A percentile compares a stretch with the other conserved stretches of the same genome.
Evolutionary conservation across 1,140 invertebrate genomes (phyloP).

Genomic region (Aricia agestis): DNA sequence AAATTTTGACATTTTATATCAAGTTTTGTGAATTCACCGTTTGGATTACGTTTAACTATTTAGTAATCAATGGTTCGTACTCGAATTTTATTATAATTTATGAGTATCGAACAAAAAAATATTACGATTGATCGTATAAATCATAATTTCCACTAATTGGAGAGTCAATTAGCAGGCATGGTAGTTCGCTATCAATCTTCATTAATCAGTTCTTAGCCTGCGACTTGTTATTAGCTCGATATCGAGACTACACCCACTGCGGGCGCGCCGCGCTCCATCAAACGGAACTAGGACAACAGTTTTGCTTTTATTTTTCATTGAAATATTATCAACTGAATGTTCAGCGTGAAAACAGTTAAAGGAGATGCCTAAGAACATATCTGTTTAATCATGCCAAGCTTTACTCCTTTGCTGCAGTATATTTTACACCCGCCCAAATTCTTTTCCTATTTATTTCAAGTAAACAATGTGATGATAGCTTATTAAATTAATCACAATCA

Average conservation of each 20-base stretch:
- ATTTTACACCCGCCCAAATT: no score
- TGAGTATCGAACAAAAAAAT: neutral
- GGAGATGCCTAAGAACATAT: no score
- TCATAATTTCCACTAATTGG: conserved; percentile 5
- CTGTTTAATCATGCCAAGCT: no score
- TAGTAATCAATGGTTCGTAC: no score
- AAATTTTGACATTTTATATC: no score
- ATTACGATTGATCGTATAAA: neutral
- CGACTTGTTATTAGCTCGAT: conserved; percentile 2
- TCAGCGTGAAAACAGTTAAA: no score
- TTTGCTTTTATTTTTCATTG: neutral
- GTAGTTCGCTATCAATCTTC: neutral
- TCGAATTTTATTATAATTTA: neutral
- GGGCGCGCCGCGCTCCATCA: conserved; percentile 2
- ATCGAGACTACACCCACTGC: conserved; percentile 9
- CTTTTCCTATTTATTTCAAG: no score
- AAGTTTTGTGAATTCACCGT: no score
- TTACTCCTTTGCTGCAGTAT: no score
- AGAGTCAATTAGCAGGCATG: neutral
- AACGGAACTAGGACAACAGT: neutral
- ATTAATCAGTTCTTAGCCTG: conserved; percentile 2
- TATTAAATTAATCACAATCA: no score
- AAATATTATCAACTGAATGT: neutral
- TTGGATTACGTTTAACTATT: no score
- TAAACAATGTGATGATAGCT: no score